Base-by-base conservation (phyloP, 2,113 vertebrate genomes). In the Phylloscopus whistleri region DNA sequence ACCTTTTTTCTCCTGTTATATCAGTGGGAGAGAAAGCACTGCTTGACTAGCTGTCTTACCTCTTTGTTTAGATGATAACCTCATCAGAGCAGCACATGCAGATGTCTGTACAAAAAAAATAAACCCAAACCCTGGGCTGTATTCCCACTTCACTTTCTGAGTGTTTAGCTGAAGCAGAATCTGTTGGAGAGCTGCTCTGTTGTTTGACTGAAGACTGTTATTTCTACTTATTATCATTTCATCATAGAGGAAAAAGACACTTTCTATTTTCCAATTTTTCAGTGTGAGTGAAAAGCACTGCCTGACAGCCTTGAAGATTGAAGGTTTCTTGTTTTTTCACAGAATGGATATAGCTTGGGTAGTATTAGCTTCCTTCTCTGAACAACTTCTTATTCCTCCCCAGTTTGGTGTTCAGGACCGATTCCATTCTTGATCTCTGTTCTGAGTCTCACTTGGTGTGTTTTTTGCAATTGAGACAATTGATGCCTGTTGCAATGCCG, bases 191-290 rank as follows among this genome's bases (percentile, higher is more conserved):
- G 39, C 41, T 81, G 78, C 44, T 94, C 67, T 69, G 76, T 77
- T 95, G 67, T 90, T 94, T 94, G 67, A 74, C 39, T 85, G 91
- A 95, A 89, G 87, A 83, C 89, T 90, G 55, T 56, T 70, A 90
- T 81, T 97, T 94, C 59, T 91, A 53, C 59, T 88, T 94, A 90
- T 70, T 95, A 88, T 77, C 20, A 74, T 96, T 93, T 72, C 85
- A 84, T 77, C 68, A 20, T 12, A 52, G 39, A 85, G 39, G 58
- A 90, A 83, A 94, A 95, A 88, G 39, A 69, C 67, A 68, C 24
- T 83, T 90, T 76, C 55, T 83, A 37, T 94, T 95, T 94, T 90
- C 85, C 72, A 74, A 0, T 88, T 94, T 96, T 96, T 88, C 79
- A 37, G 35, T 77, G 80, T 67, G n/a, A 91, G 48, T 88, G 70